phyloP scores from a whole-genome alignment of 2,888 invertebrate genomes.

The Tetrapedia diversipes region DNA sequence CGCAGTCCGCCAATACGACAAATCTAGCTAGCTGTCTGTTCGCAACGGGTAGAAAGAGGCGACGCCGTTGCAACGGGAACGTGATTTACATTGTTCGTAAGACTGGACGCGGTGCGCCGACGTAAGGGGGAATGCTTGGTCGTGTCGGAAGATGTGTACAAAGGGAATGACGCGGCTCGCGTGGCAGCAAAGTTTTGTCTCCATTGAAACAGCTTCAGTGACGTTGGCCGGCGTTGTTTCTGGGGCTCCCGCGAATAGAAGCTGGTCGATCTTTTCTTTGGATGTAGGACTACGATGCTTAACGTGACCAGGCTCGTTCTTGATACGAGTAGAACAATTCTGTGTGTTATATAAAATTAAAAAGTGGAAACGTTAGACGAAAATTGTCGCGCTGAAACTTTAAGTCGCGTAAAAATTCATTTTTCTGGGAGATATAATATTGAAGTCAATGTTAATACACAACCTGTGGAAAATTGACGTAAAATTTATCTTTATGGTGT shows the following conservation, averaged over 20 bases:
- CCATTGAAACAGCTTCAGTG: constrained; percentile 21
- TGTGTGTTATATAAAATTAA: background rate
- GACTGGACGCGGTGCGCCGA: constrained; percentile 16
- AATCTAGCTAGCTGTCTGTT: background rate
- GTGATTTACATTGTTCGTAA: constrained; percentile 30
- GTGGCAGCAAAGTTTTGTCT: constrained; percentile 36
- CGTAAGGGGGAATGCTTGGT: constrained; percentile 2
- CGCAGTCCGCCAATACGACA: background rate
- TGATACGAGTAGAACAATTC: background rate
- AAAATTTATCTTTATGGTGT: too few species aligned
- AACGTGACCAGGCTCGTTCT: background rate
- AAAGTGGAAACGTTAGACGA: too few species aligned
- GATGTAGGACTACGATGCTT: constrained; percentile 1
- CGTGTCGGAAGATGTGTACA: background rate
- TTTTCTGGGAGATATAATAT: too few species aligned
- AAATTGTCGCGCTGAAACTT: background rate
- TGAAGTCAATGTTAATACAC: too few species aligned
- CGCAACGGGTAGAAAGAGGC: background rate
- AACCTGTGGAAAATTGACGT: too few species aligned
- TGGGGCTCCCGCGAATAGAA: background rate
- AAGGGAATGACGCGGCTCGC: constrained; percentile 7
- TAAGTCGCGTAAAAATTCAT: too few species aligned
- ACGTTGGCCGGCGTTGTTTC: constrained; percentile 11
- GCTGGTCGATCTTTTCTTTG: constrained; percentile 4
- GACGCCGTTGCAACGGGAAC: background rate